phyloP scores from a whole-genome alignment of 2,888 invertebrate genomes.

The Orthosia gracilis region DNA sequence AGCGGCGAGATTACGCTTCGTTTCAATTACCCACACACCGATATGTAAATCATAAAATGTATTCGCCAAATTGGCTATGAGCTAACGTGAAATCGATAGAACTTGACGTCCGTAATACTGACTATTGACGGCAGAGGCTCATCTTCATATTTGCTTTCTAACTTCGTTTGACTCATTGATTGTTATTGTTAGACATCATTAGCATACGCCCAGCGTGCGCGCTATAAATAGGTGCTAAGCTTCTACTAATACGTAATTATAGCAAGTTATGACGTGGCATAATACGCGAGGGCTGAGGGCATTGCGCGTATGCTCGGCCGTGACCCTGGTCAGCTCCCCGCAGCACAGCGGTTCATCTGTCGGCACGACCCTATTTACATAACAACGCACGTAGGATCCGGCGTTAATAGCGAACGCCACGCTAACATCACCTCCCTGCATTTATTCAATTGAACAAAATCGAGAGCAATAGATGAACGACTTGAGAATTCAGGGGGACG shows the following conservation, averaged over 20 bases:
- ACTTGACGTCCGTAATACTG: slow-evolving; percentile 50
- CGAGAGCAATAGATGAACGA: slow-evolving; percentile 84
- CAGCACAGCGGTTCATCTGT: slow-evolving; percentile 66
- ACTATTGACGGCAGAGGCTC: slow-evolving; percentile 60
- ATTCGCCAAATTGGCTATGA: slow-evolving; percentile 76
- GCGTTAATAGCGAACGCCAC: slow-evolving; percentile 75
- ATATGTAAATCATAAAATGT: slow-evolving; percentile 81
- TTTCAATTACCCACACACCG: slow-evolving; percentile 77
- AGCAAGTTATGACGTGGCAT: slow-evolving; percentile 65
- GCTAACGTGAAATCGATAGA: slow-evolving; percentile 67
- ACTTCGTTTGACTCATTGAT: slow-evolving; percentile 34
- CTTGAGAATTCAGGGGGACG: slow-evolving; percentile 74
- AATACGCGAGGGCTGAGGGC: slow-evolving; percentile 66
- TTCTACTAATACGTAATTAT: slow-evolving; percentile 63
- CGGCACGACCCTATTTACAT: slow-evolving; percentile 80
- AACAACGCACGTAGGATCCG: slow-evolving; percentile 79
- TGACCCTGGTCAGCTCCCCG: slow-evolving; percentile 70
- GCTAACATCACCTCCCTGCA: slow-evolving; percentile 75
- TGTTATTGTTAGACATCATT: slow-evolving; percentile 53
- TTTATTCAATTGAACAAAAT: slow-evolving; percentile 88
- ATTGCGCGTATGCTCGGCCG: slow-evolving; percentile 72
- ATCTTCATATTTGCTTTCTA: slow-evolving; percentile 35
- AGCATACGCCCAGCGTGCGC: slow-evolving; percentile 42
- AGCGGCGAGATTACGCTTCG: slow-evolving; percentile 76
- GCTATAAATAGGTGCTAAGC: slow-evolving; percentile 55